Evolutionary conservation across 2,113 vertebrate species (phyloP).

Genomic region (Corythornis cristatus): DNA sequence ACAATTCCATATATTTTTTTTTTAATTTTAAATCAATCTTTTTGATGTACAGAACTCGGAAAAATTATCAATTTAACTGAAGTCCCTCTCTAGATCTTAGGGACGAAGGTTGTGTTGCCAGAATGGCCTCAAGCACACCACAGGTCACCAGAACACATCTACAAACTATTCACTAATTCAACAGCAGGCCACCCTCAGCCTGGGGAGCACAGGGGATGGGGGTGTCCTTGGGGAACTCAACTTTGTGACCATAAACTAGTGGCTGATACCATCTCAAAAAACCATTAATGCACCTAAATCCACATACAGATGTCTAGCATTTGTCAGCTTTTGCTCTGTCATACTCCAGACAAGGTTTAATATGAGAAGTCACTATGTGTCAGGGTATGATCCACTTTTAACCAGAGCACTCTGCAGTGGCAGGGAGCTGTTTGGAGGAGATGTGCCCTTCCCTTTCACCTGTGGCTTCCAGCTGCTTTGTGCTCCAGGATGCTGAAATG

Average conservation of each 20-base stretch:
- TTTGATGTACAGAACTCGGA: background rate
- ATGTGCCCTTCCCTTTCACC: background rate
- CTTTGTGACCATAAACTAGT: background rate
- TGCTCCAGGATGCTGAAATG: background rate
- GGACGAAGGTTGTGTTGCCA: background rate
- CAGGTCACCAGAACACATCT: background rate
- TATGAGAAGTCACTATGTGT: background rate
- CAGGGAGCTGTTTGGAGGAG: background rate
- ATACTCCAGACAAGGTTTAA: background rate
- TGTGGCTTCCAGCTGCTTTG: background rate
- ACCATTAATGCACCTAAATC: background rate
- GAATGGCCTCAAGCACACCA: background rate
- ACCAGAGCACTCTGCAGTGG: background rate
- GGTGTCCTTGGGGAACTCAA: fast-evolving
- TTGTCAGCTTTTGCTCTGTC: background rate
- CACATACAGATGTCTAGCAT: background rate
- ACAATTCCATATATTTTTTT: background rate
- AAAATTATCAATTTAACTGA: background rate
- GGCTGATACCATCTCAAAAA: background rate
- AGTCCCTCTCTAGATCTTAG: background rate
- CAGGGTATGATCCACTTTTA: background rate
- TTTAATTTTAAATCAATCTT: background rate
- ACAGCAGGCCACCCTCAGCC: background rate
- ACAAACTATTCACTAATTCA: background rate
- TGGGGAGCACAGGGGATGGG: fast-evolving